Base-by-base conservation (phyloP, 2,113 vertebrate genomes). In the Hippocampus guttulatus region DNA sequence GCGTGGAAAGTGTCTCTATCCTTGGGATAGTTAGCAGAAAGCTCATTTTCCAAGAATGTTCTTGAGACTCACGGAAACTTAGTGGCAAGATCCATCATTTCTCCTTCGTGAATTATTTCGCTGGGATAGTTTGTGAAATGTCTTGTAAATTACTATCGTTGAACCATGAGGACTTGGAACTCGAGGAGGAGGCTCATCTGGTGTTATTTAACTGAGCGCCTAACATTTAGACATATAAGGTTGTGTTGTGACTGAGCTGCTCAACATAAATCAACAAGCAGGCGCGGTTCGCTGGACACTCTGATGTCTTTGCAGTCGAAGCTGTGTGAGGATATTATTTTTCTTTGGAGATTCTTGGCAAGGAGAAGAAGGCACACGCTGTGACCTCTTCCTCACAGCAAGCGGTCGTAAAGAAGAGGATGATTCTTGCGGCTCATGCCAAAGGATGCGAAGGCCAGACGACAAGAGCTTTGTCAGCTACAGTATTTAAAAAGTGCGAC, bases 201-300 rank as follows among this genome's bases (percentile, higher is more conserved):
- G 58, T 20, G 8, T 58, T 8, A 63, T 38, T 63, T 40, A 38
- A 63, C 2, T 33, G 21, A 63, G 61, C 38, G 18, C 3, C 61
- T 0, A 14, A 64, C 49, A 25, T 71, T 73, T 60, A 60, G 51
- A 66, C 81, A 79, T 78, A 84, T 64, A 76, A 75, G 76, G 78
- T 67, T 10, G 43, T 52, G 71, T 58, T 27, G 54, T 5, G 30
- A 68, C 64, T 71, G 40, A 70, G 71, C 69, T 61, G 30, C 67
- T 62, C 67, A 14, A 45, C 15, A 18, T 83, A 80, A 87, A 80
- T 89, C 84, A 82, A 75, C 67, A 69, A 80, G 73, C 75, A 69
- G 73, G 75, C 47, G 70, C 69, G 30, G 43, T 75, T 71, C 12
- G 33, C 62, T 25, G 68, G 45, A 43, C 65, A 73, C 33, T 38